Percentiles rank a stretch among this genome's conserved stretches.
These are phyloP conservation scores for Bhutanitis thaidina DNA, from an alignment of 2,888 invertebrate genomes.

Conservation along the genomic window DNA sequence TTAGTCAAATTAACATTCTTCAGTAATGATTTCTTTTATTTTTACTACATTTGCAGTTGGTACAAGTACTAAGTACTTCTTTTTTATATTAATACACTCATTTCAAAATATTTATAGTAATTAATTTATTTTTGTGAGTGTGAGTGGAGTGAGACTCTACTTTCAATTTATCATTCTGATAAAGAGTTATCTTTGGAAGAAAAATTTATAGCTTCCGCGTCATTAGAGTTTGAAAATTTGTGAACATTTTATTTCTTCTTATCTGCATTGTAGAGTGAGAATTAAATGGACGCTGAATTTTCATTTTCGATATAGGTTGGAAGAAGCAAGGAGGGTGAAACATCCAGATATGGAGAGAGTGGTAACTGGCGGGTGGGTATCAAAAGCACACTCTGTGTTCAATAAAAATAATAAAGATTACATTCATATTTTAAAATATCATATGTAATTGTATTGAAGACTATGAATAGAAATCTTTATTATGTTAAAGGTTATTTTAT, in stretches of 20 bases:
- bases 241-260: constrained; percentile 61
- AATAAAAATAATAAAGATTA: too few species aligned
- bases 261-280: constrained; percentile 56
- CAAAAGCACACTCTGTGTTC: constrained; percentile 26
- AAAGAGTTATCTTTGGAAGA: constrained; percentile 17
- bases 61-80: too few species aligned
- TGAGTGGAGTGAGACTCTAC: background rate
- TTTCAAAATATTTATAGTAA: too few species aligned
- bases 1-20: background rate
- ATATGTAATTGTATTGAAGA: too few species aligned
- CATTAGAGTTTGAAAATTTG: constrained; percentile 57
- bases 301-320: constrained; percentile 78
- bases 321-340: constrained; percentile 64
- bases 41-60: background rate
- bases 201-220: constrained; percentile 38
- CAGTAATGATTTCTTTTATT: background rate
- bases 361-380: constrained; percentile 78
- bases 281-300: constrained; percentile 71
- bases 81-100: too few species aligned
- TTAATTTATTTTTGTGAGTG: too few species aligned
- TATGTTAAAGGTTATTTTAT: too few species aligned
- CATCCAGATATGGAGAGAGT: constrained; percentile 60
- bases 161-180: background rate
- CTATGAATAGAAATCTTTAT: too few species aligned
- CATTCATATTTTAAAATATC: too few species aligned